Percentiles rank a stretch among this genome's conserved stretches.
Conservation (phyloP, 1,140 invertebrate genomes). For the Sesamia nonagrioides region DNA sequence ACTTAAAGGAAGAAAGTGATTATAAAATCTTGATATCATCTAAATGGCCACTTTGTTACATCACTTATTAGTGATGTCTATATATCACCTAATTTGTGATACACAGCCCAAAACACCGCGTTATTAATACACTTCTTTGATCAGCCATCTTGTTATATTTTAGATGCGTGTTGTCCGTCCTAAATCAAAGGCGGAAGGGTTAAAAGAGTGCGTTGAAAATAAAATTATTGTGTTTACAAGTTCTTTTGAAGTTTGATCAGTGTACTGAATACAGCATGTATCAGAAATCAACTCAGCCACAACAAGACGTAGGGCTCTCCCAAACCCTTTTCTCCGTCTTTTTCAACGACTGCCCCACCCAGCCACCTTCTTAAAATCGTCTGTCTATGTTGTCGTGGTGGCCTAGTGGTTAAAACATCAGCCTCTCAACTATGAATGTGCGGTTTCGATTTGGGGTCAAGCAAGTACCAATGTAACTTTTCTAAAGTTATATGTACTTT, state of each 20-base stretch:
- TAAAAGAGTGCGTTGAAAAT: neutral
- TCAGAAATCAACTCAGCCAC: too few species aligned
- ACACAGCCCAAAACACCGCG: neutral
- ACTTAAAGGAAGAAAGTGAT: neutral
- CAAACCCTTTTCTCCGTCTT: too few species aligned
- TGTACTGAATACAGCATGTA: too few species aligned
- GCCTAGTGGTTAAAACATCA: too few species aligned
- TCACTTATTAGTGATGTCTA: neutral
- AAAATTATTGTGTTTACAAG: conserved; percentile 22
- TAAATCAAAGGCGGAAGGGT: conserved; percentile 1
- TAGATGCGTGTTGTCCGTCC: neutral
- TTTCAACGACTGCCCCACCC: too few species aligned
- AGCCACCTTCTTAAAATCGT: too few species aligned
- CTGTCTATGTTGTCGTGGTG: too few species aligned
- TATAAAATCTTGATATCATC: neutral
- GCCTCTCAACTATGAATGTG: too few species aligned
- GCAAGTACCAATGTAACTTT: too few species aligned
- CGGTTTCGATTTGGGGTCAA: too few species aligned
- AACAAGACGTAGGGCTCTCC: too few species aligned
- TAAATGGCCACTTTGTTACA: neutral
- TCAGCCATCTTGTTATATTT: conserved; percentile 10
- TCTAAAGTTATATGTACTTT: too few species aligned
- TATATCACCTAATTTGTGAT: conserved; percentile 21
- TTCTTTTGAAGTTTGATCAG: conserved; percentile 1
- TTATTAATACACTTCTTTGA: conserved; percentile 32